Conservation (phyloP, 1,140 invertebrate genomes). For the Lepidostoma basale region DNA sequence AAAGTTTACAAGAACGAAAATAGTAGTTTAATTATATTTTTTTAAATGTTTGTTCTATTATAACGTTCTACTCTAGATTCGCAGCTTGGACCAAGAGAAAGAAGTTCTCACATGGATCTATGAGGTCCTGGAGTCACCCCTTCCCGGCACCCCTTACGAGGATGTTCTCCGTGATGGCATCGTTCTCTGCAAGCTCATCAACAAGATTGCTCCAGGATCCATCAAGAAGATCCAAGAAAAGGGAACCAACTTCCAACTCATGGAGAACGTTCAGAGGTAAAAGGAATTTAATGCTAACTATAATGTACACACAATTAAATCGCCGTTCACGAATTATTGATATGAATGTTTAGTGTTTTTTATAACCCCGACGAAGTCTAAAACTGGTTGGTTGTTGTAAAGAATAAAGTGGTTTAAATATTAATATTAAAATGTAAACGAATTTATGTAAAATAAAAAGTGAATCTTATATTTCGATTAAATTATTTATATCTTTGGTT, state of each 20-base stretch:
- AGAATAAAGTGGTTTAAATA: too few relatives aligned
- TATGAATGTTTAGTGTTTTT: neutral
- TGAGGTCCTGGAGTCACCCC: constrained; percentile 82
- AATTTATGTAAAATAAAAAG: too few relatives aligned
- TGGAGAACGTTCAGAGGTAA: constrained; percentile 95
- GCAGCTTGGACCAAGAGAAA: constrained; percentile 90
- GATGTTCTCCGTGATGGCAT: constrained; percentile 92
- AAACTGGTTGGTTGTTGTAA: too few relatives aligned
- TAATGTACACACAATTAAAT: too few relatives aligned
- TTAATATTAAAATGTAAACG: too few relatives aligned
- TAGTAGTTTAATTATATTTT: too few relatives aligned
- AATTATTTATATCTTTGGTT: too few relatives aligned
- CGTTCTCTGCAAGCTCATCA: constrained; percentile 91
- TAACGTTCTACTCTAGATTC: constrained; percentile 66
- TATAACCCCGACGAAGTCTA: neutral
- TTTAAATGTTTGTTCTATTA: neutral
- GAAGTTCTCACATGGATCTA: constrained; percentile 93
- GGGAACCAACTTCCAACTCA: constrained; percentile 96
- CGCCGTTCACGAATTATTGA: too few relatives aligned
- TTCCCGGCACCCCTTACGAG: constrained; percentile 84
- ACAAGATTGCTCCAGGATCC: constrained; percentile 92
- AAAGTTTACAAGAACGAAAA: too few relatives aligned
- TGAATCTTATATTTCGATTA: too few relatives aligned
- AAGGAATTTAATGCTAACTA: too few relatives aligned
- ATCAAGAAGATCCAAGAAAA: constrained; percentile 96